Evolutionary conservation across 1,140 invertebrate genomes (phyloP).

Genomic region (Drosophila cardini): DNA sequence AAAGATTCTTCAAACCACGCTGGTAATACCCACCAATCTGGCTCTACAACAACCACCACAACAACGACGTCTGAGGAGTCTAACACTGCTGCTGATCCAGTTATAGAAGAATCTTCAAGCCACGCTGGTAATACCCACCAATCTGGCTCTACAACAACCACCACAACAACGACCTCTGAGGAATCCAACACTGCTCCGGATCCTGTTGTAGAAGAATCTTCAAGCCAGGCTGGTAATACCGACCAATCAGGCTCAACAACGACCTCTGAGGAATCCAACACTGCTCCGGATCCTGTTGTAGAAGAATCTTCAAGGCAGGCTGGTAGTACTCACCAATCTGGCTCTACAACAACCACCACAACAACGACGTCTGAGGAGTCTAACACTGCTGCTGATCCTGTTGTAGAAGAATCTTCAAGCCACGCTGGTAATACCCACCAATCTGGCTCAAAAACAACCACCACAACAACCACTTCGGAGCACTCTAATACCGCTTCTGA

Average conservation of each 20-base stretch:
- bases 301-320: not conserved
- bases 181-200: not conserved
- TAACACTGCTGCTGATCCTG: not conserved
- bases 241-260: constrained; percentile 4
- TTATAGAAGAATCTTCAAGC: not conserved
- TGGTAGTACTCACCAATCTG: not conserved
- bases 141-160: not conserved
- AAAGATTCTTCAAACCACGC: not conserved
- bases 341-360: not conserved
- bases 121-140: not conserved
- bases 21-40: not conserved
- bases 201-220: not conserved
- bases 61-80: not conserved
- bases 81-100: not conserved
- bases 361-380: too few species aligned
- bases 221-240: not conserved
- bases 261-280: not conserved
- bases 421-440: not conserved
- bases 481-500: not conserved
- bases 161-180: constrained; percentile 1
- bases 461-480: constrained; percentile 9
- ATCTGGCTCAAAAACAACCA: constrained; percentile 10
- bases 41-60: constrained; percentile 1
- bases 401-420: not conserved
- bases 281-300: not conserved